phyloP scores from a whole-genome alignment of 64 coral and sea anemone species.

The Cladopsammia gracilis region DNA sequence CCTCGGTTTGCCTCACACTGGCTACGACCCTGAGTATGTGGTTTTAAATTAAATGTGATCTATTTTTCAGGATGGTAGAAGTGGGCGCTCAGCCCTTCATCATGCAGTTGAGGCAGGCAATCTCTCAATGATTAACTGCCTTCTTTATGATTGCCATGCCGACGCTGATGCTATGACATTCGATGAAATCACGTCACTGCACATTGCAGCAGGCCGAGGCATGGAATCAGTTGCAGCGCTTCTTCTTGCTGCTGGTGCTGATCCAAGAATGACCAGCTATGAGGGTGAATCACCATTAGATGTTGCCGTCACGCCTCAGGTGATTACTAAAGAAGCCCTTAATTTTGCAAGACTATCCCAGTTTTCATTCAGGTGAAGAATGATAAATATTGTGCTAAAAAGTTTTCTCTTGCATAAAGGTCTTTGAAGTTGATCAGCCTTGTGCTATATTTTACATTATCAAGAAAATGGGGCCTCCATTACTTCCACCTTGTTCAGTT shows the following conservation, averaged over 20 bases:
- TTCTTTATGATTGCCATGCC: conserved; percentile 80
- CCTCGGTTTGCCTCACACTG: no score
- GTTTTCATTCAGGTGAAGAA: conserved; percentile 37
- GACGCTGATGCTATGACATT: conserved; percentile 70
- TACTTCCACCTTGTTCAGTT: no score
- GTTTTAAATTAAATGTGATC: background rate
- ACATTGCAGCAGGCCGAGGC: conserved; percentile 88
- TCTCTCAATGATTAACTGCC: conserved; percentile 78
- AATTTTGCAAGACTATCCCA: conserved; percentile 1
- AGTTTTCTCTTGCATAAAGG: background rate
- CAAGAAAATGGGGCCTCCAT: no score
- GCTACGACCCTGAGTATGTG: no score
- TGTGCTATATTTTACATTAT: background rate
- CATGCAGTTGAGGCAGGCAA: conserved; percentile 86
- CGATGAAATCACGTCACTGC: conserved; percentile 85
- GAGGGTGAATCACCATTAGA: conserved; percentile 78
- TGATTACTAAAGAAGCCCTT: conserved; percentile 51
- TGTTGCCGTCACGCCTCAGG: conserved; percentile 49
- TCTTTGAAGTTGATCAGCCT: background rate
- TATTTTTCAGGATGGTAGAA: conserved; percentile 81
- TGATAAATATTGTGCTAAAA: background rate
- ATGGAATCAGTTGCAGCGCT: conserved; percentile 71
- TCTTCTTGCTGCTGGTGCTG: conserved; percentile 88
- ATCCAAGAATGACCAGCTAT: conserved; percentile 63
- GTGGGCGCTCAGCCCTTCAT: conserved; percentile 87